These are phyloP conservation scores for Porites australiensis DNA, from an alignment of 64 coral and sea anemone species.

Conservation along the genomic window DNA sequence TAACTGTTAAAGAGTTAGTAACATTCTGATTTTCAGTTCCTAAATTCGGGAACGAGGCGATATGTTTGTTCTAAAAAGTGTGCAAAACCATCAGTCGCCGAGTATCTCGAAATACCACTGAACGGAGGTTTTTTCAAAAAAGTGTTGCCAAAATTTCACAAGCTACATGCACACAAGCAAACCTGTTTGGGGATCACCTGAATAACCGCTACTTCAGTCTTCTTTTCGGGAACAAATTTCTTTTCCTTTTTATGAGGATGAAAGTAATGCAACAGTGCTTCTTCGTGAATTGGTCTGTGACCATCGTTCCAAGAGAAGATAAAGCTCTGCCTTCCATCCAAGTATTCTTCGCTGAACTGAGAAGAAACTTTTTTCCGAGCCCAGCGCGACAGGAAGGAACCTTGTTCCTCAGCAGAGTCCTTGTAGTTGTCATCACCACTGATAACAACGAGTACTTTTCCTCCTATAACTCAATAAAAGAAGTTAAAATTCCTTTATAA, in stretches of 20 bases:
- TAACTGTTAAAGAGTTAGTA: too few species aligned
- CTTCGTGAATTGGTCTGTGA: slow-evolving; percentile 76
- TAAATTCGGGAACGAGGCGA: too few species aligned
- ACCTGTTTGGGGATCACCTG: neutral
- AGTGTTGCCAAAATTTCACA: too few species aligned
- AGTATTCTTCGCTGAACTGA: slow-evolving; percentile 56
- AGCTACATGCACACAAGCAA: neutral
- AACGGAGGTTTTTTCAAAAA: too few species aligned
- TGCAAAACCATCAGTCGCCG: too few species aligned
- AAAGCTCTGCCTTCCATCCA: slow-evolving; percentile 69
- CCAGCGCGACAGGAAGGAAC: slow-evolving; percentile 57
- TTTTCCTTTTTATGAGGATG: too few species aligned
- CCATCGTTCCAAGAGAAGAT: slow-evolving; percentile 77
- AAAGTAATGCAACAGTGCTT: slow-evolving; percentile 40
- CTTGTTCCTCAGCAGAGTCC: slow-evolving; percentile 28
- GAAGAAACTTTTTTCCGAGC: slow-evolving; percentile 46
- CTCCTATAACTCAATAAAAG: slow-evolving; percentile 1
- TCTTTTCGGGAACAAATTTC: neutral
- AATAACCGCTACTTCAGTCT: neutral
- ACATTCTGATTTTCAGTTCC: too few species aligned
- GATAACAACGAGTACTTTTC: slow-evolving; percentile 74
- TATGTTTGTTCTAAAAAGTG: too few species aligned
- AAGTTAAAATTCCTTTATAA: neutral
- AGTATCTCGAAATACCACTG: too few species aligned
- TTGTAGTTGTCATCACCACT: slow-evolving; percentile 85